Percentiles rank a stretch among this genome's conserved stretches.
phyloP scores from a whole-genome alignment of 37 sponge, comb jelly and placozoan species.

The Haliclona indistincta region DNA sequence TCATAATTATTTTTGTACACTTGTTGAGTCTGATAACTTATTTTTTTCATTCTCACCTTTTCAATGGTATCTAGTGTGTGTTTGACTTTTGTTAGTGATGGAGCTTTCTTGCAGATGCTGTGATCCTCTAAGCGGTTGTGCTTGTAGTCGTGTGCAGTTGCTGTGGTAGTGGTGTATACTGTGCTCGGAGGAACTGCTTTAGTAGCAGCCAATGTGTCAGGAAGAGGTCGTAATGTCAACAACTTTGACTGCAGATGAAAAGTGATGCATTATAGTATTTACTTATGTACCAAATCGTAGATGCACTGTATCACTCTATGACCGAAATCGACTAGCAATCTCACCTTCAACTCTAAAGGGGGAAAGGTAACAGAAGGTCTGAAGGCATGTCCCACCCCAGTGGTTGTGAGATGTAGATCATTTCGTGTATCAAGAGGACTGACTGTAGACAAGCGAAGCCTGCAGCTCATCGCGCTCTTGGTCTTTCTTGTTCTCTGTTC shows the following conservation, averaged over 20 bases:
- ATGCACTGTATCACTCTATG: too few relatives aligned
- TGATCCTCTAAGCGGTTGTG: conserved; percentile 4
- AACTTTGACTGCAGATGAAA: not conserved
- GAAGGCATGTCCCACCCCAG: conserved; percentile 57
- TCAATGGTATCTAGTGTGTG: conserved; percentile 31
- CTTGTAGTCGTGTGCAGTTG: conserved; percentile 34
- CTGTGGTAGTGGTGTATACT: conserved; percentile 62
- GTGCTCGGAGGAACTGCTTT: conserved; percentile 16
- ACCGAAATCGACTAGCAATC: not conserved
- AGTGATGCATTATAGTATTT: too few relatives aligned
- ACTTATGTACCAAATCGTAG: too few relatives aligned
- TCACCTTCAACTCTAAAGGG: conserved; percentile 28
- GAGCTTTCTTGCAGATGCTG: conserved; percentile 56
- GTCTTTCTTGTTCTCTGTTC: too few relatives aligned
- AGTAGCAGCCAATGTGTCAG: conserved; percentile 11
- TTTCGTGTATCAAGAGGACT: conserved; percentile 48
- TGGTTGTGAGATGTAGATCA: conserved; percentile 66
- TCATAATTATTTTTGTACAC: not conserved
- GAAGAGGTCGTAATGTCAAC: not conserved
- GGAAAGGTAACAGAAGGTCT: conserved; percentile 29
- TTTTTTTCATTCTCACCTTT: conserved; percentile 29
- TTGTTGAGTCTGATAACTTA: not conserved
- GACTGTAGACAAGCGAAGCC: conserved; percentile 41
- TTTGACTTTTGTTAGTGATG: conserved; percentile 55
- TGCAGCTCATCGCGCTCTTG: too few relatives aligned